Percentiles rank a stretch among this genome's conserved stretches.
Evolutionary conservation across 2,888 invertebrate genomes (phyloP).

Genomic region (Drosophila bunnanda): DNA sequence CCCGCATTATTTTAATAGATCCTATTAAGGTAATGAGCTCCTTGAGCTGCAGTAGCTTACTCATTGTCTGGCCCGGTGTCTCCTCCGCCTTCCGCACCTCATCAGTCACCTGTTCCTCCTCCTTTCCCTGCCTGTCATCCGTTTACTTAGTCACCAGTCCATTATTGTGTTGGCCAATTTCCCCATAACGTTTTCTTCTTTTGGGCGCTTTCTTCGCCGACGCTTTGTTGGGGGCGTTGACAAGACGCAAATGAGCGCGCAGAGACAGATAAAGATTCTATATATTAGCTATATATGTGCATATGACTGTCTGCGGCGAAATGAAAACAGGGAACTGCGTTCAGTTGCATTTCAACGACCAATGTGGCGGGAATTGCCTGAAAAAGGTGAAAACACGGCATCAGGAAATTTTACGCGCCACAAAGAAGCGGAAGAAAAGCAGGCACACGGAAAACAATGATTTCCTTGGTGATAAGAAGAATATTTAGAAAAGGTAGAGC

Average conservation of each 20-base stretch:
- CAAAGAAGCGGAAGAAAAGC: constrained; percentile 5
- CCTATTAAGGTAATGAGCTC: not conserved
- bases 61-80: constrained; percentile 3
- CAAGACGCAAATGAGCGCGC: constrained; percentile 46
- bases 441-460: constrained; percentile 37
- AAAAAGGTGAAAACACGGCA: constrained; percentile 9
- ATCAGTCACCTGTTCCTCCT: not conserved
- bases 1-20: not conserved
- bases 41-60: not conserved
- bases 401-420: constrained; percentile 47
- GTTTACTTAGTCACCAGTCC: constrained; percentile 20
- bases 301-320: constrained; percentile 29
- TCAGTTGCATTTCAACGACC: constrained; percentile 53
- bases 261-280: constrained; percentile 16
- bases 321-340: constrained; percentile 35
- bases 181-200: constrained; percentile 30
- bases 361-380: constrained; percentile 61
- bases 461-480: constrained; percentile 56
- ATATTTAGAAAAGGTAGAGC: constrained; percentile 52
- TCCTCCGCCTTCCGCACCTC: not conserved
- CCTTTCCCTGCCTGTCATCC: constrained; percentile 8
- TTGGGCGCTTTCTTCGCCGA: constrained; percentile 34
- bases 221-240: constrained; percentile 68
- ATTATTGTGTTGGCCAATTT: constrained; percentile 40
- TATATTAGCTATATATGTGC: constrained; percentile 20